Percentiles rank a stretch among this genome's conserved stretches.
These are phyloP conservation scores for Hippocampus zosterae DNA, from an alignment of 2,113 vertebrate species.

Conservation along the genomic window DNA sequence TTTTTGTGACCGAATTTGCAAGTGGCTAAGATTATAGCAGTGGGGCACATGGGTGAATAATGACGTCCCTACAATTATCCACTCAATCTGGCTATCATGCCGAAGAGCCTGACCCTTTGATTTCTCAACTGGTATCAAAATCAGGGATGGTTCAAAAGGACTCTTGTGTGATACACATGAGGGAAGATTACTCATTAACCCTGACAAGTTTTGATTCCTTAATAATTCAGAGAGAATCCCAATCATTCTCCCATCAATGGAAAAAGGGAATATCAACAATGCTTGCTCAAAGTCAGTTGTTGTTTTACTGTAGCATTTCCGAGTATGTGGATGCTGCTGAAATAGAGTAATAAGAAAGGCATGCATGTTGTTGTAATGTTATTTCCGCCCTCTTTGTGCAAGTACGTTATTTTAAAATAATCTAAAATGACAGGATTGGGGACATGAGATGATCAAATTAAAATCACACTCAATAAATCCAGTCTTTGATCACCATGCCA, in stretches of 20 bases:
- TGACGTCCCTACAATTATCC: no score
- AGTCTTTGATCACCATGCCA: conserved; percentile 5
- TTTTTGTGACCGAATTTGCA: no score
- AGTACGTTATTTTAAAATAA: neutral
- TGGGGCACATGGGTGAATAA: no score
- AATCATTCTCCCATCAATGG: neutral
- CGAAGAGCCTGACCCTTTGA: no score
- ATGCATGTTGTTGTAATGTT: neutral
- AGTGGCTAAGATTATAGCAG: no score
- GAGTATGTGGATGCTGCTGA: neutral
- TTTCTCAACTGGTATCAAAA: no score
- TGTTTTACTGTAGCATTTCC: neutral
- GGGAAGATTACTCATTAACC: no score
- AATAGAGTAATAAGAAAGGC: neutral
- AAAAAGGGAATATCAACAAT: neutral
- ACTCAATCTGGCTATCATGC: no score
- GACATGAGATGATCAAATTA: conserved; percentile 14
- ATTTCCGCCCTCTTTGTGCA: neutral
- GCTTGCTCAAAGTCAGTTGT: neutral
- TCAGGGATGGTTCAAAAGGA: no score
- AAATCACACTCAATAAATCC: conserved; percentile 12
- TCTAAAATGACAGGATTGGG: conserved; percentile 10
- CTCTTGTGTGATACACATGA: no score
- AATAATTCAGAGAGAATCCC: no score
- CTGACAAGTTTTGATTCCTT: no score